phyloP scores from a whole-genome alignment of 2,797 vertebrate species.

The Aulostomus chinensis region DNA sequence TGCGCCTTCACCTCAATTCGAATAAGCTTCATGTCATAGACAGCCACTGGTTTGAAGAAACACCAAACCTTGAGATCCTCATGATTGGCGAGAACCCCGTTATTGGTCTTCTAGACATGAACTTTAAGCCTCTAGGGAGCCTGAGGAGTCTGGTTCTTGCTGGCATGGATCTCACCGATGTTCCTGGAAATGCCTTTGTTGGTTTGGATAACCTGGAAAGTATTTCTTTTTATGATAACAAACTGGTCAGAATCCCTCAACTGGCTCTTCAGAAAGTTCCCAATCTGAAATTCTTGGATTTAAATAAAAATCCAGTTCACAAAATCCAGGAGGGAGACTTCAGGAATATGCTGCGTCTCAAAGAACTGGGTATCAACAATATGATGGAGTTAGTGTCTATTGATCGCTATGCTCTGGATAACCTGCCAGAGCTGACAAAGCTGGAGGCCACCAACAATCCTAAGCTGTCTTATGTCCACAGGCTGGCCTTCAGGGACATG shows the following conservation, averaged over 20 bases:
- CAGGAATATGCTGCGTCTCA: conserved; percentile 92
- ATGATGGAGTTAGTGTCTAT: conserved; percentile 96
- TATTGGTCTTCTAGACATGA: conserved; percentile 94
- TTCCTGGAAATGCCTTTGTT: conserved; percentile 93
- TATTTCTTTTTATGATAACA: conserved; percentile 97
- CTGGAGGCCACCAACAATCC: conserved; percentile 98
- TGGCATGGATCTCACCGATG: conserved; percentile 95
- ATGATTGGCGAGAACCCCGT: conserved; percentile 99
- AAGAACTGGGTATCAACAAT: conserved; percentile 97
- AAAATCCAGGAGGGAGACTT: conserved; percentile 98
- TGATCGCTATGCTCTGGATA: conserved; percentile 92
- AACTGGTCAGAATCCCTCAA: conserved; percentile 89
- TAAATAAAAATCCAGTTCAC: conserved; percentile 97
- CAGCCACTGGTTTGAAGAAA: conserved; percentile 95
- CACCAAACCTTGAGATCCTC: conserved; percentile 95
- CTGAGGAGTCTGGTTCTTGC: conserved; percentile 95
- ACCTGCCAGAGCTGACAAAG: conserved; percentile 97
- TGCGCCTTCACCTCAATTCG: conserved; percentile 96
- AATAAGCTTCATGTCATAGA: conserved; percentile 94
- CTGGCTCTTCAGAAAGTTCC: conserved; percentile 93
- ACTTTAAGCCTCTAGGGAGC: conserved; percentile 91
- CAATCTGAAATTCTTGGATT: conserved; percentile 96
- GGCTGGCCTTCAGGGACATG: conserved; percentile 90
- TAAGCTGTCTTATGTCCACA: conserved; percentile 93
- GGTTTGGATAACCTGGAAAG: conserved; percentile 96